phyloP scores from a whole-genome alignment of 1,140 invertebrate species.

The Diploscapter pachys region DNA sequence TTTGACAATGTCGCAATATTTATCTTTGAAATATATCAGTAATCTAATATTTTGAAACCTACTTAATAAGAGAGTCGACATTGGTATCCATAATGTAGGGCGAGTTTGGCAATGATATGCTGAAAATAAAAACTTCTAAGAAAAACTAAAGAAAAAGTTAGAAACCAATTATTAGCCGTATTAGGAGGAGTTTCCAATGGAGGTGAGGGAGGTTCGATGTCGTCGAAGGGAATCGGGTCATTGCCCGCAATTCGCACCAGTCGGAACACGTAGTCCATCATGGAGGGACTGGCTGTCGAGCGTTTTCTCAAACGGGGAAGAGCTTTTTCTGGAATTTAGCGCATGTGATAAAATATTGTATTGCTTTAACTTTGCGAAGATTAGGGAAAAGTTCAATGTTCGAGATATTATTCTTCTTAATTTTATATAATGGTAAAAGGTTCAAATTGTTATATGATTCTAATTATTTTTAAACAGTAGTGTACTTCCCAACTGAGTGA shows the following conservation, averaged over 20 bases:
- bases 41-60: background rate
- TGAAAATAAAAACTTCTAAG: conserved; percentile 20
- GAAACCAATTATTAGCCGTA: conserved; percentile 16
- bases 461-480: conserved; percentile 8
- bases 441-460: conserved; percentile 11
- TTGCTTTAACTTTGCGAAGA: too few species aligned
- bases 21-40: too few species aligned
- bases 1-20: too few species aligned
- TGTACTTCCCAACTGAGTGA: background rate
- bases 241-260: conserved; percentile 19
- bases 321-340: conserved; percentile 39
- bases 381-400: background rate
- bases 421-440: background rate
- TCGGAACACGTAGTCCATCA: conserved; percentile 79
- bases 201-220: conserved; percentile 19
- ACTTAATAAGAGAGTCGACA: conserved; percentile 38
- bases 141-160: background rate
- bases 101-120: conserved; percentile 34
- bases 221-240: conserved; percentile 18
- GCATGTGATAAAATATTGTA: too few species aligned
- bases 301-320: conserved; percentile 42
- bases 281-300: conserved; percentile 63
- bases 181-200: background rate
- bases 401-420: background rate
- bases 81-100: conserved; percentile 28